Conservation (phyloP, 2,888 invertebrate species). For the Chymomyza amoena region DNA sequence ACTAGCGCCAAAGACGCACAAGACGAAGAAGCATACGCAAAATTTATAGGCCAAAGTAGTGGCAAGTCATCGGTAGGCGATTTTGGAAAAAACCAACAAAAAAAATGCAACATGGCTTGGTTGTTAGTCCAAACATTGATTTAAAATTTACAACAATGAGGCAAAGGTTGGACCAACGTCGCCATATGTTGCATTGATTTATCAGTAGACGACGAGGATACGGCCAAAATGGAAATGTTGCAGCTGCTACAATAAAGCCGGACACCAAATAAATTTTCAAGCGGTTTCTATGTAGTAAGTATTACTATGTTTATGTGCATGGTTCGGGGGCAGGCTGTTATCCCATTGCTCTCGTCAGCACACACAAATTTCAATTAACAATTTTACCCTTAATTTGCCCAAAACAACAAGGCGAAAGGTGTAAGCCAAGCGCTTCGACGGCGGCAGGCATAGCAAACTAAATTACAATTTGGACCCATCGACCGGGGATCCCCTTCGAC, state of each 20-base stretch:
- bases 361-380: conserved; percentile 72
- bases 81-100: conserved; percentile 15
- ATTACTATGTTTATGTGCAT: background rate
- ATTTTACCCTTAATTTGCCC: conserved; percentile 70
- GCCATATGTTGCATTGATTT: conserved; percentile 75
- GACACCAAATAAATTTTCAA: conserved; percentile 49
- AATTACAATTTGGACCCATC: conserved; percentile 61
- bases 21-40: conserved; percentile 35
- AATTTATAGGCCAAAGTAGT: background rate
- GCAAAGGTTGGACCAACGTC: conserved; percentile 66
- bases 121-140: conserved; percentile 58
- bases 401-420: conserved; percentile 42
- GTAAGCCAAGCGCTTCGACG: conserved; percentile 7
- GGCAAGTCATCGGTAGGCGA: conserved; percentile 9
- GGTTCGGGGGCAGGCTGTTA: background rate
- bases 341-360: conserved; percentile 22
- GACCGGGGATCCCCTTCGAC: background rate
- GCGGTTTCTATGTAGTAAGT: conserved; percentile 5
- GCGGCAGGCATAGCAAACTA: conserved; percentile 45
- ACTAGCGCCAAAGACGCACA: conserved; percentile 18
- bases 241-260: conserved; percentile 37
- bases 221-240: conserved; percentile 58
- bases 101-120: conserved; percentile 14
- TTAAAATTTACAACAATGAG: conserved; percentile 72
- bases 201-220: conserved; percentile 49